Percentiles rank a stretch among this genome's conserved stretches.
These are phyloP conservation scores for Drosophila murphyi DNA, from an alignment of 1,140 invertebrate species.

Conservation along the genomic window DNA sequence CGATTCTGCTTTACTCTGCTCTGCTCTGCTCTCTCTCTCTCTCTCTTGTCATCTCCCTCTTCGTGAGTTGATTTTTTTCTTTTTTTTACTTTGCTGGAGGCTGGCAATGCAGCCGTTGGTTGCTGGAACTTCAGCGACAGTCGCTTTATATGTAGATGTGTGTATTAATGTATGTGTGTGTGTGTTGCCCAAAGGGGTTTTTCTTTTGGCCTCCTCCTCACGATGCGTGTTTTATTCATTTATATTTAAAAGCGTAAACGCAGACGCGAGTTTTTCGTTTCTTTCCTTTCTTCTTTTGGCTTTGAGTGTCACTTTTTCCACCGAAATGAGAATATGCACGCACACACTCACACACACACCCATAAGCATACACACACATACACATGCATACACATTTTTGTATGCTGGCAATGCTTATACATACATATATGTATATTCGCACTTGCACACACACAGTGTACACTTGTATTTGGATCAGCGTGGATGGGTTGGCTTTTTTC, in stretches of 20 bases:
- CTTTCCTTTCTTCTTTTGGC: conserved; percentile 42
- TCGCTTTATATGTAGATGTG: neutral
- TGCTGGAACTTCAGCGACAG: conserved; percentile 16
- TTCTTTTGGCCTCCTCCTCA: conserved; percentile 25
- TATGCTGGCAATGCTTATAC: neutral
- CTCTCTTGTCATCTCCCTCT: conserved; percentile 12
- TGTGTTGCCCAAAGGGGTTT: conserved; percentile 35
- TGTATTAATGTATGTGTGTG: neutral
- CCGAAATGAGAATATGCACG: conserved; percentile 32
- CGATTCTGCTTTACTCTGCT: neutral
- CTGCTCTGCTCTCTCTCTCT: neutral
- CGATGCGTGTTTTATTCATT: conserved; percentile 61
- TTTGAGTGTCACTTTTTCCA: conserved; percentile 49
- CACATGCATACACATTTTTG: conserved; percentile 1
- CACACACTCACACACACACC: conserved; percentile 1
- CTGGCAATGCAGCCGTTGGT: conserved; percentile 45
- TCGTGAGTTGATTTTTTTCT: neutral
- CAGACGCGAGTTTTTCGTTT: conserved; percentile 62
- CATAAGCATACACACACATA: neutral
- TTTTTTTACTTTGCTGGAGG: conserved; percentile 23
- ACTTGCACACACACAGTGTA: neutral
- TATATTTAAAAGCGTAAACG: conserved; percentile 72
- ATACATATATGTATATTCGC: neutral
- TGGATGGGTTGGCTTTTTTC: conserved; percentile 22
- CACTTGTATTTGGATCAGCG: conserved; percentile 17